Evolutionary conservation across 2,888 invertebrate species (phyloP).

Genomic region (Monochamus alternatus): DNA sequence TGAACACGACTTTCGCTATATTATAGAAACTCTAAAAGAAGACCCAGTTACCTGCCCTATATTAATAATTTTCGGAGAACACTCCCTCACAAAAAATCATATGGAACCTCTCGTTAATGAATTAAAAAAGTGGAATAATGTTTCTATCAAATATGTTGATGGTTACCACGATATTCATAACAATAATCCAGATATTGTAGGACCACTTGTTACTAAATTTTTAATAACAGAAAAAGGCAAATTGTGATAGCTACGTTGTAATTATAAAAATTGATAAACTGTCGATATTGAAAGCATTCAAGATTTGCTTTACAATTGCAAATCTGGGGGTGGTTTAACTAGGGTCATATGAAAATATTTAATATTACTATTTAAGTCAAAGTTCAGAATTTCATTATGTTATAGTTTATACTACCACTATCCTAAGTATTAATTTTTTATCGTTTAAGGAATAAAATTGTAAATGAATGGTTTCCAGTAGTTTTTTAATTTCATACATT

Average conservation of each 20-base stretch:
- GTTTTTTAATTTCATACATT: no score
- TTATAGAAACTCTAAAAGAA: slow-evolving; percentile 64
- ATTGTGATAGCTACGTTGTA: slow-evolving; percentile 47
- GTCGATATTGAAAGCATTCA: no score
- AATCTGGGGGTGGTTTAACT: no score
- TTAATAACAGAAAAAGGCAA: slow-evolving; percentile 58
- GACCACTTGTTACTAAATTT: slow-evolving; percentile 62
- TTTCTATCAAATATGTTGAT: slow-evolving; percentile 66
- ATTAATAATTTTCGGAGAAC: slow-evolving; percentile 63
- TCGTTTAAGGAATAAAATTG: no score
- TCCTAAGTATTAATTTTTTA: no score
- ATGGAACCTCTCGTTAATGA: slow-evolving; percentile 53
- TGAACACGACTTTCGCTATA: slow-evolving; percentile 61
- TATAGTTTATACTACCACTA: no score
- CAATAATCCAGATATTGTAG: slow-evolving; percentile 73
- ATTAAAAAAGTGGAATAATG: slow-evolving; percentile 59
- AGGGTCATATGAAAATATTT: no score
- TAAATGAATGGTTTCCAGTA: no score
- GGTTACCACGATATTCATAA: slow-evolving; percentile 79
- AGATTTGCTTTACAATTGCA: no score
- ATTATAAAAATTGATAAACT: no score
- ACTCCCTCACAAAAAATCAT: slow-evolving; percentile 42
- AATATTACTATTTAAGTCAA: no score
- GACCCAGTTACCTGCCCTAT: slow-evolving; percentile 66
- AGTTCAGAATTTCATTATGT: no score